phyloP scores from a whole-genome alignment of 1,140 invertebrate genomes.

The Drosophila serrata region DNA sequence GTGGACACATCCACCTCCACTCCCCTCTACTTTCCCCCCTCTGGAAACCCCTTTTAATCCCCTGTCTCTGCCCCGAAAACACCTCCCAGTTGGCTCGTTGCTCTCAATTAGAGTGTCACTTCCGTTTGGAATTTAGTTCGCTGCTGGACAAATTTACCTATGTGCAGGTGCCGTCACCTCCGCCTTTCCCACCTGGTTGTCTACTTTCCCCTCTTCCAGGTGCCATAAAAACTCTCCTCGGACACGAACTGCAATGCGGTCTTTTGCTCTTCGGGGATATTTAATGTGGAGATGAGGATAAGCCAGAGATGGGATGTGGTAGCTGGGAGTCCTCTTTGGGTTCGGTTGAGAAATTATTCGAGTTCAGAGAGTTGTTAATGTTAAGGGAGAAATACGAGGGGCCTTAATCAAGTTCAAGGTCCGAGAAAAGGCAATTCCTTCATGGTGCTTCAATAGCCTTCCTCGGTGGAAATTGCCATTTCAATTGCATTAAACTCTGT shows the following conservation, averaged over 20 bases:
- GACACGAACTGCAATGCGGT: constrained; percentile 61
- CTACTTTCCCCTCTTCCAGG: constrained; percentile 18
- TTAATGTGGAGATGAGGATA: constrained; percentile 14
- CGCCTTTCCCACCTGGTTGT: not conserved
- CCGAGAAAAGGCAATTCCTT: not conserved
- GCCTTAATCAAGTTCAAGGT: constrained; percentile 50
- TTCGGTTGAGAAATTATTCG: too few relatives aligned
- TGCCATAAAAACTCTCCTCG: constrained; percentile 58
- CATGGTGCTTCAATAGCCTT: not conserved
- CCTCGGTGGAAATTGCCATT: constrained; percentile 8
- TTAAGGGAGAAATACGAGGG: not conserved
- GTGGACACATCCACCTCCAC: constrained; percentile 35
- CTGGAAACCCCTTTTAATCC: not conserved
- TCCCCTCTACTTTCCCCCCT: not conserved
- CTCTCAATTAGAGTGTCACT: constrained; percentile 68
- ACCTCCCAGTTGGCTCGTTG: constrained; percentile 65
- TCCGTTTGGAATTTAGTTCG: constrained; percentile 56
- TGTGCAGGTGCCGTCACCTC: constrained; percentile 36
- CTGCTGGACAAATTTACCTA: constrained; percentile 72
- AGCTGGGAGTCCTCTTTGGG: not conserved
- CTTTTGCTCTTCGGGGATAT: constrained; percentile 20
- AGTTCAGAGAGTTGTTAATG: constrained; percentile 15
- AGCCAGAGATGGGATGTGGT: not conserved
- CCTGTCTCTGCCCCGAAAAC: constrained; percentile 15
- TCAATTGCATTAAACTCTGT: constrained; percentile 28